Evolutionary conservation across 92 coral and sea anemone genomes (phyloP).

Genomic region (Phenganax stokvisi): DNA sequence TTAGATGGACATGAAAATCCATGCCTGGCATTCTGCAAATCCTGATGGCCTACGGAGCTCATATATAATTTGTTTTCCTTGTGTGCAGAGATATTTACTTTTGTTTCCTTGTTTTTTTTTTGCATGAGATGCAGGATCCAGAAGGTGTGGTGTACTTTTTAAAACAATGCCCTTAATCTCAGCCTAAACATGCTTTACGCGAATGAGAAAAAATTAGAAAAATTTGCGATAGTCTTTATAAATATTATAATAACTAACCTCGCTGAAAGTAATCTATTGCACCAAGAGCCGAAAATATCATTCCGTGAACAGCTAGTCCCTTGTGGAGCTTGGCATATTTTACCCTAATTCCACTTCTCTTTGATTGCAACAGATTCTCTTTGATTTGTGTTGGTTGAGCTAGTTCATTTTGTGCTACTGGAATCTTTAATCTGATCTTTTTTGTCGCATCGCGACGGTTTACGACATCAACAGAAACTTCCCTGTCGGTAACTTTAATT

Average conservation of each 20-base stretch:
- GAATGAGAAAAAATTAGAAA: too few relatives aligned
- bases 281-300: slow-evolving; percentile 48
- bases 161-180: too few relatives aligned
- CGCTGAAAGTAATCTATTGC: slow-evolving; percentile 39
- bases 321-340: slow-evolving; percentile 44
- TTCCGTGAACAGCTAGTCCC: not conserved
- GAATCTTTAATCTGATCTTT: not conserved
- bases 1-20: too few relatives aligned
- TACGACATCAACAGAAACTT: slow-evolving; percentile 38
- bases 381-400: slow-evolving; percentile 45
- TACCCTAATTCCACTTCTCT: slow-evolving; percentile 22
- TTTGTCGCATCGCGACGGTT: slow-evolving; percentile 42
- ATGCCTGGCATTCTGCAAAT: too few relatives aligned
- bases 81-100: too few relatives aligned
- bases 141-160: too few relatives aligned
- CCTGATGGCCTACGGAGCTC: too few relatives aligned
- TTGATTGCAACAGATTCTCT: slow-evolving; percentile 24
- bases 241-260: not conserved
- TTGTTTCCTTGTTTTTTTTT: too few relatives aligned
- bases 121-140: too few relatives aligned
- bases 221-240: too few relatives aligned
- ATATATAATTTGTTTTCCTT: too few relatives aligned
- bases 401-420: slow-evolving; percentile 15
- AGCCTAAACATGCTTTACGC: too few relatives aligned
- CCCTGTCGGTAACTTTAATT: not conserved